A percentile compares a stretch with the other conserved stretches of the same genome.
Conservation (phyloP, 2,797 vertebrate genomes). For the Enteromius paludinosus region DNA sequence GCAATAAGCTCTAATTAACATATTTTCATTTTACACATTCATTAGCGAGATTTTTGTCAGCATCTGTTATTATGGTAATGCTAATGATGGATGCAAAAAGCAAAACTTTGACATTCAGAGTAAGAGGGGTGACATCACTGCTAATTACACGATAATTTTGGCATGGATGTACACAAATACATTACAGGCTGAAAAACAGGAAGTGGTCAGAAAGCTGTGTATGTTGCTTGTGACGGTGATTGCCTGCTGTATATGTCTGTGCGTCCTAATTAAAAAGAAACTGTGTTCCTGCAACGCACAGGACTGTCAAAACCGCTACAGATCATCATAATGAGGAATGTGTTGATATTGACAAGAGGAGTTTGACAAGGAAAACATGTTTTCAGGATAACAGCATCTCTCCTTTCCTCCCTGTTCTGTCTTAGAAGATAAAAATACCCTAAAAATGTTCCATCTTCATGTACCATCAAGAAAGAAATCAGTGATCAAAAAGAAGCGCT, state of each 20-base stretch:
- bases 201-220: background rate
- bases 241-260: background rate
- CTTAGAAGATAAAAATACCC: slow-evolving; percentile 50
- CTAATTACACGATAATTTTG: slow-evolving; percentile 13
- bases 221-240: background rate
- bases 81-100: slow-evolving; percentile 41
- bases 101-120: slow-evolving; percentile 30
- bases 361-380: slow-evolving; percentile 2
- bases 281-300: background rate
- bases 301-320: background rate
- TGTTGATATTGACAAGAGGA: background rate
- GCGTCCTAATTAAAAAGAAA: slow-evolving; percentile 12
- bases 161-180: background rate
- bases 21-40: slow-evolving; percentile 70
- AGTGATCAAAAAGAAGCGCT: slow-evolving; percentile 53
- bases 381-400: slow-evolving; percentile 1
- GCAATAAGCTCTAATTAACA: slow-evolving; percentile 76
- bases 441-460: slow-evolving; percentile 45
- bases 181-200: background rate
- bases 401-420: slow-evolving; percentile 16
- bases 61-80: slow-evolving; percentile 39
- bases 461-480: slow-evolving; percentile 51
- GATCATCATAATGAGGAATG: slow-evolving; percentile 3
- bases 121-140: slow-evolving; percentile 19
- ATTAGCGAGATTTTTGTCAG: slow-evolving; percentile 64